Conservation (phyloP, 2,113 vertebrate genomes). For the Cyphomyrus plagiostoma region DNA sequence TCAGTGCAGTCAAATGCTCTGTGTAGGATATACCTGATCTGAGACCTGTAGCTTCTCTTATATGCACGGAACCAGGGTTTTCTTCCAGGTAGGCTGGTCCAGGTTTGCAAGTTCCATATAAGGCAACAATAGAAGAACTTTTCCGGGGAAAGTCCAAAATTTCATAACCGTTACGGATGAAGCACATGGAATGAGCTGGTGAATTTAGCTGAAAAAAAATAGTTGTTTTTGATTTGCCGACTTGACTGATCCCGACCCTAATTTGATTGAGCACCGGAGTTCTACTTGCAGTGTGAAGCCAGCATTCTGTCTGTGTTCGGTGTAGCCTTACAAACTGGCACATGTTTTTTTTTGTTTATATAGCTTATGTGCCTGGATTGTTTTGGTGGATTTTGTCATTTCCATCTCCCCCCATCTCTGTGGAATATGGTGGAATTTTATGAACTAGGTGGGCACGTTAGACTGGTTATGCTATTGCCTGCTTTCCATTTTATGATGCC, state of each 20-base stretch:
- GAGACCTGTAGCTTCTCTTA: slow-evolving; percentile 3
- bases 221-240: not conserved
- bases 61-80: not conserved
- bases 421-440: not conserved
- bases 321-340: not conserved
- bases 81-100: not conserved
- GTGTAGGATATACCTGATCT: not conserved
- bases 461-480: not conserved
- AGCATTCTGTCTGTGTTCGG: not conserved
- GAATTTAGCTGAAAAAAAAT: not conserved
- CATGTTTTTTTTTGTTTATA: not conserved
- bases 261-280: not conserved
- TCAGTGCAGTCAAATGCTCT: not conserved
- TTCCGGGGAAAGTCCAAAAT: not conserved
- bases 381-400: not conserved
- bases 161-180: not conserved
- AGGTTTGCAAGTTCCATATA: not conserved
- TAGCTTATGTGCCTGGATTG: not conserved
- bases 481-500: not conserved
- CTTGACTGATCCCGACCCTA: not conserved
- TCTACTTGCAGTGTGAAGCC: not conserved
- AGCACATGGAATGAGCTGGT: not conserved
- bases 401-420: not conserved
- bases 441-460: not conserved
- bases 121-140: not conserved